Evolutionary conservation across 23 tunicate genomes (phyloP), one percentile per base, ranked within the genome.

Genomic region (Clavelina lepadiformis): DNA sequence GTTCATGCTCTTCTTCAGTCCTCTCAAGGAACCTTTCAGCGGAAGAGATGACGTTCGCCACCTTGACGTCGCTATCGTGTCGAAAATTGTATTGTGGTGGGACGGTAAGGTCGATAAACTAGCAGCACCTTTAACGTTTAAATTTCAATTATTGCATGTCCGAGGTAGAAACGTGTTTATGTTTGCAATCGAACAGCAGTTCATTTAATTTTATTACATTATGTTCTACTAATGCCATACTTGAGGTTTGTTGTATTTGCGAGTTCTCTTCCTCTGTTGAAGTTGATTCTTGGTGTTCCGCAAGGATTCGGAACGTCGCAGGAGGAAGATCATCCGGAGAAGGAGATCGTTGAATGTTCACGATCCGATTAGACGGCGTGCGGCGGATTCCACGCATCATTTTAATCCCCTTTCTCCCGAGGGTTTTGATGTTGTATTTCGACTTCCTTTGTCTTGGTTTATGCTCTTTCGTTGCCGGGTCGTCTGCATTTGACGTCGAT

Each of bases 31-130:
- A 4, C 29, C 47, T 46, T 66, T 66, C 6, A 66, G 15, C 3
- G 72, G 72, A 27, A 66, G 57, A 5, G 72, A 66, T 27, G 72
- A 46, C 2, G 72, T 66, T 56, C 72, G 72, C 57, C 72, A 66
- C 25, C 72, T 66, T 6, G 72, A 57, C 7, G 18, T 20, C 3
- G 13, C 22, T 46, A 31, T 66, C 19, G 30, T 7, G 13, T 66
- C 72, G 26, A 66, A 66, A 28, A 23, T 46, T 6, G 20, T 37
- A 24, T 19, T 46, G 8, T n/a, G 28, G 2, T 24, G 8, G 6
- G 72, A 38, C 57, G 72, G 72, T 5, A 46, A 13, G 35, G 72
- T n/a, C n/a, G n/a, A n/a, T n/a, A n/a, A n/a, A n/a, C n/a, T n/a
- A n/a, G n/a, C n/a, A n/a, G n/a, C n/a, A n/a, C n/a, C n/a, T n/a